Base-by-base conservation (phyloP, 2,113 vertebrate genomes). In the Colius striatus region DNA sequence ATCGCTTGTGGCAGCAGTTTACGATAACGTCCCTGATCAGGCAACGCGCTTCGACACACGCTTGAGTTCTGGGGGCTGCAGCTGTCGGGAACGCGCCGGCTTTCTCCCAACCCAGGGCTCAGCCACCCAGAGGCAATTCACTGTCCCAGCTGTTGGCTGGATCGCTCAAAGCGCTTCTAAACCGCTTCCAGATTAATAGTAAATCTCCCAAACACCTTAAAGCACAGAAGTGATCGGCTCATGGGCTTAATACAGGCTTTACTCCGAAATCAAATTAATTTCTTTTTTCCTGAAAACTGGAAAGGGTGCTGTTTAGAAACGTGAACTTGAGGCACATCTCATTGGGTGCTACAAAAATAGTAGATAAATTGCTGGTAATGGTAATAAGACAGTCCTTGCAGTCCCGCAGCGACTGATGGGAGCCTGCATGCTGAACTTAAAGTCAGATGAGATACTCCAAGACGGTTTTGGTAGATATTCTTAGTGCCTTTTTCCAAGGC, bases 341-440 rank as follows among this genome's bases (percentile, higher is more conserved):
- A 4, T 1, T 4, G 20, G 3, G 54, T 4, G 0, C 21, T 38
- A 15, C 1, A 2, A 16, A n/a, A 66, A 84, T n/a, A 12, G 70
- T 3, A 27, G 41, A n/a, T 54, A 30, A 67, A 66, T 2, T 13
- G 32, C 1, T 41, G 41, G 34, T 7, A 41, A 38, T 2, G 17
- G 26, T 11, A 10, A 1, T 14, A 20, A 38, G 22, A 30, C 16
- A 20, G 60, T 16, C 20, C 58, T 48, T 50, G 14, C 47, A 19
- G 32, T 18, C 22, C 30, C 4, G 2, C 1, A 8, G 38, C 3
- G 16, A 29, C 8, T 1, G 18, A 18, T 1, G 34, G 11, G 23
- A 38, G 19, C 71, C 14, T 41, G 57, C 6, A 10, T 41, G 51
- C 41, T 0, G 2, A 9, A 9, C 20, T 54, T 48, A 30, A 9